Conservation (phyloP, 1,140 invertebrate genomes). For the Drosophila sucinea region DNA sequence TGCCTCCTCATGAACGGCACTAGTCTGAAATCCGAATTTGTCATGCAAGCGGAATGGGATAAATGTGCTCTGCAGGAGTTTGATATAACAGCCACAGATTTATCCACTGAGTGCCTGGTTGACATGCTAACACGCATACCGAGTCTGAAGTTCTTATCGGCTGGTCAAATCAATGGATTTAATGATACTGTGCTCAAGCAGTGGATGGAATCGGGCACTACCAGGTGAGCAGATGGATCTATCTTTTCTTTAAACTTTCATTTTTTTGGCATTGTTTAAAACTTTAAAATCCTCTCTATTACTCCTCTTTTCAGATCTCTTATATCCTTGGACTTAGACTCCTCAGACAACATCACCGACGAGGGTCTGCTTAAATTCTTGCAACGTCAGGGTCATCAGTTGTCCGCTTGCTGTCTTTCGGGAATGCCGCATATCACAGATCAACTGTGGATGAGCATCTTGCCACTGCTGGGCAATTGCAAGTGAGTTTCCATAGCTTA, state of each 20-base stretch:
- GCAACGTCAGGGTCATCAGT: constrained; percentile 92
- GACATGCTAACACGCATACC: constrained; percentile 96
- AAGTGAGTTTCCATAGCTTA: constrained; percentile 86
- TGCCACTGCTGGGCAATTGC: constrained; percentile 94
- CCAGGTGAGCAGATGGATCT: constrained; percentile 78
- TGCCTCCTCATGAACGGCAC: constrained; percentile 98
- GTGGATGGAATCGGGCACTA: constrained; percentile 94
- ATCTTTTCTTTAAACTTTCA: neutral
- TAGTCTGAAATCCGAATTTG: constrained; percentile 94
- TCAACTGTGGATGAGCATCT: constrained; percentile 96
- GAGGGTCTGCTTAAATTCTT: constrained; percentile 96
- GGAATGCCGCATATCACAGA: constrained; percentile 99
- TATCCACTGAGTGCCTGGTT: constrained; percentile 96
- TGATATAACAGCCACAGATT: constrained; percentile 98
- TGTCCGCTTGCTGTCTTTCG: constrained; percentile 93
- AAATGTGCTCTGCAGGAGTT: constrained; percentile 94
- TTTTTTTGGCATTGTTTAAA: too few relatives aligned
- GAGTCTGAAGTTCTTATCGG: constrained; percentile 93
- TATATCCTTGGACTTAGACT: constrained; percentile 95
- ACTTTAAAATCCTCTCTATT: neutral
- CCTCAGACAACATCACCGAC: constrained; percentile 97
- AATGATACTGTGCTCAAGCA: constrained; percentile 96
- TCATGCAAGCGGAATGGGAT: constrained; percentile 99
- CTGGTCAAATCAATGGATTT: constrained; percentile 98
- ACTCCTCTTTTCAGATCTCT: constrained; percentile 83